These are phyloP conservation scores for Drosophila carrolli DNA, from an alignment of 1,140 invertebrate species.

Conservation along the genomic window DNA sequence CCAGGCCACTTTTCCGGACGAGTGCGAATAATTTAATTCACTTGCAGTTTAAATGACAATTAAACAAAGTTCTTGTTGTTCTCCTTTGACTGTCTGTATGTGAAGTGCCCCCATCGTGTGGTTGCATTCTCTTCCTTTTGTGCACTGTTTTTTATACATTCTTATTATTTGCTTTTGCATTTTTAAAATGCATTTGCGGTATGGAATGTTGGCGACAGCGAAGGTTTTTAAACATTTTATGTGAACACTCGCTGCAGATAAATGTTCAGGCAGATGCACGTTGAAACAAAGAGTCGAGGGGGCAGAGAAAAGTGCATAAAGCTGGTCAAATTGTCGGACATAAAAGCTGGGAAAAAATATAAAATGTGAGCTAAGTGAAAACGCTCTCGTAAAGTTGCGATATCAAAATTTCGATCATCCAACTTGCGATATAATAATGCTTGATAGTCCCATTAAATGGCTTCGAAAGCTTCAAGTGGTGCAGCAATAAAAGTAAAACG, in stretches of 20 bases:
- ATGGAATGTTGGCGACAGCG: constrained; percentile 50
- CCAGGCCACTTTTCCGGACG: constrained; percentile 31
- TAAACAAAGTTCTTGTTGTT: constrained; percentile 50
- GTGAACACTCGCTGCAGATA: constrained; percentile 31
- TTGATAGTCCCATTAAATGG: constrained; percentile 19
- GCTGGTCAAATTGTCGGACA: constrained; percentile 32
- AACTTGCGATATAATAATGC: constrained; percentile 26
- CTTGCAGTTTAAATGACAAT: constrained; percentile 61
- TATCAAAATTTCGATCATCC: constrained; percentile 37
- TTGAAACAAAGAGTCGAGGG: constrained; percentile 5
- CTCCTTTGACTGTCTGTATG: constrained; percentile 41
- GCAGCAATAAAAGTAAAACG: constrained; percentile 6
- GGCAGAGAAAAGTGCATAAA: constrained; percentile 48
- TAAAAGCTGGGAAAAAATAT: constrained; percentile 37
- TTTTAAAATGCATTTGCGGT: constrained; percentile 59
- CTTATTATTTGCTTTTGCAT: constrained; percentile 57
- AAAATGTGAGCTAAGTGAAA: constrained; percentile 56
- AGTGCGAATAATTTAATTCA: constrained; percentile 72
- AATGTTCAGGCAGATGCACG: constrained; percentile 13
- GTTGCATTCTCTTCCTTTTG: constrained; percentile 39
- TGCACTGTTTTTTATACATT: constrained; percentile 32
- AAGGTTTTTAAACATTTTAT: constrained; percentile 58
- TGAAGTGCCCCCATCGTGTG: constrained; percentile 54
- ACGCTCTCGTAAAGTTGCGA: constrained; percentile 29
- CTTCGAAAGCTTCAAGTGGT: constrained; percentile 12